These are phyloP conservation scores for Geodia barretti DNA, from an alignment of 37 sponge, comb jelly and placozoan species.

Conservation along the genomic window DNA sequence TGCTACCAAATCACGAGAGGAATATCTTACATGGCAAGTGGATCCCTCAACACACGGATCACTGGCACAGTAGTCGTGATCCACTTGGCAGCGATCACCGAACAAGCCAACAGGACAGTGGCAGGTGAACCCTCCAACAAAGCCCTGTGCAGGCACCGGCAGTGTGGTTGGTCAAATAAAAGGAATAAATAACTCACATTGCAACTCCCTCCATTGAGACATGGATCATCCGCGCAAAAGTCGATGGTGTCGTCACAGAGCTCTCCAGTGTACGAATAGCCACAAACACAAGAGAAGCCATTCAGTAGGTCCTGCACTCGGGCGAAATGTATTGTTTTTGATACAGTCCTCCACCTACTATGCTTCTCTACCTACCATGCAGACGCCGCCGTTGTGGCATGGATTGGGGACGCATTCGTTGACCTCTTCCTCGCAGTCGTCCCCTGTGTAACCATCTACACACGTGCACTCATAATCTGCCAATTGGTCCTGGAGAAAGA, in stretches of 20 bases:
- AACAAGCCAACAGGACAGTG: neutral
- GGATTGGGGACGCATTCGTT: constrained; percentile 11
- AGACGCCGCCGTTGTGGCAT: constrained; percentile 11
- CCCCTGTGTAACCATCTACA: constrained; percentile 7
- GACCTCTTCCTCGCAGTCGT: constrained; percentile 9
- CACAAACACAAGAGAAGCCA: constrained; percentile 26
- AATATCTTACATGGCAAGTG: neutral
- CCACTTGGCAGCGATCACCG: neutral
- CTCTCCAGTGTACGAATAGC: constrained; percentile 34
- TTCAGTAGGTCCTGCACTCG: neutral
- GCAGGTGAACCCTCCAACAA: neutral
- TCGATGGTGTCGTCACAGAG: constrained; percentile 7
- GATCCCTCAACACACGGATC: neutral
- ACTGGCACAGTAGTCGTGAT: neutral
- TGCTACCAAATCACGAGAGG: neutral
- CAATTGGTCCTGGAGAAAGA: neutral
- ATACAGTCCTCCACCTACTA: too few relatives aligned
- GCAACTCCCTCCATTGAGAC: constrained; percentile 19
- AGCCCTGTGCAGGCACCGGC: neutral
- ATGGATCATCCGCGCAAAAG: constrained; percentile 27
- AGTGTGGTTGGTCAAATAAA: neutral
- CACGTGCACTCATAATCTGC: neutral
- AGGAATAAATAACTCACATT: neutral
- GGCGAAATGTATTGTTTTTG: too few relatives aligned
- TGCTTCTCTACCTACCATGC: neutral